Evolutionary conservation across 2,113 vertebrate genomes (phyloP).

Genomic region (Gyps fulvus): DNA sequence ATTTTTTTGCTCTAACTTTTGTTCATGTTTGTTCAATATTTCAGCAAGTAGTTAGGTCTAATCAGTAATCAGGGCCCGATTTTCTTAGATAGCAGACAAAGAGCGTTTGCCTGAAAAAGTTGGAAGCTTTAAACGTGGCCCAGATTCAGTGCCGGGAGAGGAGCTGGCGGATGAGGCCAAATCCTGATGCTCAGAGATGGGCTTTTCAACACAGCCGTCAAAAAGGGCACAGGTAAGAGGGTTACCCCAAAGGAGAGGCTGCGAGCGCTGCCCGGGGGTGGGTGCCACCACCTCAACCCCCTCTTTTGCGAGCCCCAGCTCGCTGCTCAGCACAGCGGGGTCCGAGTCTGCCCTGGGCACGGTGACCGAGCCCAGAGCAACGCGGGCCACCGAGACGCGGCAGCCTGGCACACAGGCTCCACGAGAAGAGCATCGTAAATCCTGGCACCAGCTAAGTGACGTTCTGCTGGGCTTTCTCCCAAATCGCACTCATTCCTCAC

Average conservation of each 20-base stretch:
- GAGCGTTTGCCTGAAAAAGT: neutral
- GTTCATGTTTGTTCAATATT: neutral
- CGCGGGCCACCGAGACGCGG: rapidly evolving
- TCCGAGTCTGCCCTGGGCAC: neutral
- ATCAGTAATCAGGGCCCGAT: neutral
- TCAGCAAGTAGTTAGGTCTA: neutral
- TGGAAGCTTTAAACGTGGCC: neutral
- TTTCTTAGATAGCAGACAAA: neutral
- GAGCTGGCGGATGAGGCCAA: neutral
- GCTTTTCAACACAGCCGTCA: neutral
- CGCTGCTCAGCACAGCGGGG: neutral
- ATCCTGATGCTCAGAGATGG: neutral
- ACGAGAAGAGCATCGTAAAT: neutral
- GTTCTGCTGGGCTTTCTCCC: neutral
- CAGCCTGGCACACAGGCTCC: neutral
- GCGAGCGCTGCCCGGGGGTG: neutral
- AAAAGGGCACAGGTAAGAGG: neutral
- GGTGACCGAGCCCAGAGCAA: neutral
- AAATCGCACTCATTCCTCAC: neutral
- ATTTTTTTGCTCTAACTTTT: neutral
- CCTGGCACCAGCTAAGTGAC: neutral
- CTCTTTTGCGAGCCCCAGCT: neutral
- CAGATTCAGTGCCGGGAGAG: neutral
- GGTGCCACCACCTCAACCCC: neutral
- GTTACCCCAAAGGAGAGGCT: neutral